Base-by-base conservation (phyloP, 2,797 vertebrate genomes). In the Glossophaga mutica region DNA sequence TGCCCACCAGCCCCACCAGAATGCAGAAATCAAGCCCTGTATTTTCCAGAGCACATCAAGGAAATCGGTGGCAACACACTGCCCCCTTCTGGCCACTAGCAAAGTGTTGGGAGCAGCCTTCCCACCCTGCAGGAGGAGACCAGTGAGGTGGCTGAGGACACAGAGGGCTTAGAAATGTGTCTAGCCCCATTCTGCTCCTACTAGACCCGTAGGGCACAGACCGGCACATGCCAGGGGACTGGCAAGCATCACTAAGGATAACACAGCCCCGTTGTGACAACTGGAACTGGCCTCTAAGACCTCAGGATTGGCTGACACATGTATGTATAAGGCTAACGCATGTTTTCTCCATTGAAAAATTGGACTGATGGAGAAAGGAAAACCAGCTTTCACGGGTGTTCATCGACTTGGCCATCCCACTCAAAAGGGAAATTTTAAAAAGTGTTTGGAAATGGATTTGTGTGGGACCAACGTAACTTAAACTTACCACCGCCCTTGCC, bases 41-140 rank as follows among this genome's bases (percentile, higher is more conserved):
- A 50, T 12, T 59, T 71, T 78, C 52, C 42, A 73, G 48, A 15
- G 48, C 26, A 2, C 15, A 18, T 32, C 29, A 55, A 24, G 29
- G 18, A 73, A 77, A 68, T 84, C 21, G 5, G 42, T 70, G 57
- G 21, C 4, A 24, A 22, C 18, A 26, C 1, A 71, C 15, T 26
- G 52, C 52, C 74, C 50, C 92, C 44, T 76, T 12, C 83, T 65
- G 55, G 92, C 16, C 77, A 82, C 2, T 3, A 78, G 62, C 37
- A 67, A 71, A 50, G 26, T 52, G 4, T 22, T 48, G 65, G 48
- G 18, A 21, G n/a, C 22, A n/a, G 59, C 8, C 55, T 79, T 87
- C 59, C 24, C 24, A 7, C 5, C 2, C 59, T 9, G 3, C 3
- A 2, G 0, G 1, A 48, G 42, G 26, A 78, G 71, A 9, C 32